A percentile compares a stretch with the other conserved stretches of the same genome.
Conservation (phyloP, 2,797 vertebrate genomes). For the Malurus leucopterus region DNA sequence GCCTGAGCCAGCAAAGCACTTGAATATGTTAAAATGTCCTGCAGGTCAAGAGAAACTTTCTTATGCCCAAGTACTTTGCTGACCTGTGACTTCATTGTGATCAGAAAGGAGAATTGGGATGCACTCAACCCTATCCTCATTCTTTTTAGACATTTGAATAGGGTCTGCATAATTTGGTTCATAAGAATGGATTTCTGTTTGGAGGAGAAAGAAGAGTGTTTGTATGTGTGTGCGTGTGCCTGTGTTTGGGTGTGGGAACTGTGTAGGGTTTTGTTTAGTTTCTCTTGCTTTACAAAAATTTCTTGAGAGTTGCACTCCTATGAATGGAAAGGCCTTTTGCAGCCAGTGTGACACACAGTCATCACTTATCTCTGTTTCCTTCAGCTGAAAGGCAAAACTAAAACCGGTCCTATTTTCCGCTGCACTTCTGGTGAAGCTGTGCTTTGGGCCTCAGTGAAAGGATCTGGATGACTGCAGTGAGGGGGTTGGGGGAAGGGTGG, state of each 20-base stretch:
- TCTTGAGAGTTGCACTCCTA: not conserved
- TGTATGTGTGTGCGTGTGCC: not conserved
- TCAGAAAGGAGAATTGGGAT: not conserved
- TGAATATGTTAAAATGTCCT: conserved; percentile 7
- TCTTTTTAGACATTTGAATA: conserved; percentile 22
- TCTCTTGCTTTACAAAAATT: conserved; percentile 4
- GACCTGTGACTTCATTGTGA: conserved; percentile 1
- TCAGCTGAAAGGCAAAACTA: not conserved
- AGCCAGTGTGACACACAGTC: not conserved
- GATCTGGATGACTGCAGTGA: not conserved
- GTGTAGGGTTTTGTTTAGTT: not conserved
- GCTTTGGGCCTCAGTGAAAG: not conserved
- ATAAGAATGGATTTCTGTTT: conserved; percentile 5
- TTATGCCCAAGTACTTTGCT: not conserved
- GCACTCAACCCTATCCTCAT: not conserved
- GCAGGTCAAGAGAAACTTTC: conserved; percentile 17
- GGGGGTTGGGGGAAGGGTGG: not conserved
- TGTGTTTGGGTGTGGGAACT: not conserved
- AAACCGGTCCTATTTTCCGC: not conserved
- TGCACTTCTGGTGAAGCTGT: not conserved
- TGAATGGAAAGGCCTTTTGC: not conserved
- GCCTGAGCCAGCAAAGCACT: not conserved
- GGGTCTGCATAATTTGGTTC: conserved; percentile 4
- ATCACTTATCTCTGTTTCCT: not conserved
- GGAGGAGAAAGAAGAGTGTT: not conserved